phyloP scores from a whole-genome alignment of 2,888 invertebrate genomes.

The Drosophila greeni region DNA sequence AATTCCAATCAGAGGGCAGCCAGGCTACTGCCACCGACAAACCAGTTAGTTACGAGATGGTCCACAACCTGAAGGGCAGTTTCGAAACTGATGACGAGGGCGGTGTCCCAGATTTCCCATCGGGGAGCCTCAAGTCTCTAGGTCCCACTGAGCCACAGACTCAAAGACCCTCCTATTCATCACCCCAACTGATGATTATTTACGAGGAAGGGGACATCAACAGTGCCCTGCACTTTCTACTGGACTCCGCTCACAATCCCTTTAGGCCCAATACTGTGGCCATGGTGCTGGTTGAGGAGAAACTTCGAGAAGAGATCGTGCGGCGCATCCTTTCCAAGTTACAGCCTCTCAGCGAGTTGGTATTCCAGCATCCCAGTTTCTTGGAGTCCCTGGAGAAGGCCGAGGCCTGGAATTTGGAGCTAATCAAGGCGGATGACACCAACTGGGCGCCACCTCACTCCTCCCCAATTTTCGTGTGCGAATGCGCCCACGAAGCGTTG shows the following conservation, averaged over 20 bases:
- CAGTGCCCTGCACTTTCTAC: slow-evolving; percentile 46
- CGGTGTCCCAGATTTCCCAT: not conserved
- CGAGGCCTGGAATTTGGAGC: not conserved
- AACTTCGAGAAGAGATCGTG: slow-evolving; percentile 33
- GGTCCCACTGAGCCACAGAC: not conserved
- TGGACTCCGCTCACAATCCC: slow-evolving; percentile 40
- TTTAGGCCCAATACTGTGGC: slow-evolving; percentile 36
- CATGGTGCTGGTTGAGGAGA: slow-evolving; percentile 49
- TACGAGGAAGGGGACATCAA: slow-evolving; percentile 48
- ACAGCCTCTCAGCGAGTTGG: slow-evolving; percentile 5
- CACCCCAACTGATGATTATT: slow-evolving; percentile 53
- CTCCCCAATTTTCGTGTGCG: slow-evolving; percentile 33
- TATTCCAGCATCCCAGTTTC: slow-evolving; percentile 25
- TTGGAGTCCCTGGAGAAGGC: not conserved
- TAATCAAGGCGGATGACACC: not conserved
- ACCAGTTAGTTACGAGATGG: slow-evolving; percentile 15
- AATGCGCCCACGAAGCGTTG: slow-evolving; percentile 26
- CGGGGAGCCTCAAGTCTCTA: not conserved
- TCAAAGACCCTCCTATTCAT: not conserved
- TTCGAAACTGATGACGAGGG: too few relatives aligned
- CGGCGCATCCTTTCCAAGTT: slow-evolving; percentile 23
- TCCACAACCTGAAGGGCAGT: slow-evolving; percentile 9
- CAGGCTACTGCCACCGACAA: not conserved
- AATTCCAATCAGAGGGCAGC: not conserved
- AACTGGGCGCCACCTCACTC: not conserved